Conservation (phyloP, 1,140 invertebrate species). For the Teleogryllus occipitalis region DNA sequence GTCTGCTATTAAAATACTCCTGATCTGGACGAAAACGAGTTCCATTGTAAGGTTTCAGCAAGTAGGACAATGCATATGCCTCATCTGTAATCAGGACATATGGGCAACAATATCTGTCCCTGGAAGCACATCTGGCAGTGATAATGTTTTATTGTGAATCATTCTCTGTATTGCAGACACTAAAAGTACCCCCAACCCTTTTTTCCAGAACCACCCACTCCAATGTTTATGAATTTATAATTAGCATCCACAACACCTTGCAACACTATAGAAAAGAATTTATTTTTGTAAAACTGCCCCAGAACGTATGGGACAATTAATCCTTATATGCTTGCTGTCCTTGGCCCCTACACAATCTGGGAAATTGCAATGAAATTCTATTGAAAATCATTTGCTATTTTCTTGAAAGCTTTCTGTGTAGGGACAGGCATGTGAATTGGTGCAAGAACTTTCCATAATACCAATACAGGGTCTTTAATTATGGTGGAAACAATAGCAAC, state of each 20-base stretch:
- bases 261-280: not conserved
- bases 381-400: too few species aligned
- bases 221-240: not conserved
- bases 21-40: conserved; percentile 23
- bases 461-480: too few species aligned
- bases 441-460: too few species aligned
- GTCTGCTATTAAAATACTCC: conserved; percentile 28
- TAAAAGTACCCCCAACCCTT: not conserved
- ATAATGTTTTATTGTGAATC: too few species aligned
- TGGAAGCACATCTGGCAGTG: conserved; percentile 21
- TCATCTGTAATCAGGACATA: conserved; percentile 33
- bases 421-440: too few species aligned
- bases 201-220: not conserved
- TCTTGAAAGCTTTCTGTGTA: too few species aligned
- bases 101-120: conserved; percentile 26
- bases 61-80: conserved; percentile 32
- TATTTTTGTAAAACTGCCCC: not conserved
- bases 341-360: not conserved
- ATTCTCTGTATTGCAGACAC: not conserved
- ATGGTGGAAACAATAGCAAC: too few species aligned
- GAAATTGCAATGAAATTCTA: too few species aligned
- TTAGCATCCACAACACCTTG: not conserved
- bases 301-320: not conserved
- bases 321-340: conserved; percentile 1
- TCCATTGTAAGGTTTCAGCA: conserved; percentile 33